Conservation (phyloP, 1,140 invertebrate genomes). For the Platyscapa corneri region DNA sequence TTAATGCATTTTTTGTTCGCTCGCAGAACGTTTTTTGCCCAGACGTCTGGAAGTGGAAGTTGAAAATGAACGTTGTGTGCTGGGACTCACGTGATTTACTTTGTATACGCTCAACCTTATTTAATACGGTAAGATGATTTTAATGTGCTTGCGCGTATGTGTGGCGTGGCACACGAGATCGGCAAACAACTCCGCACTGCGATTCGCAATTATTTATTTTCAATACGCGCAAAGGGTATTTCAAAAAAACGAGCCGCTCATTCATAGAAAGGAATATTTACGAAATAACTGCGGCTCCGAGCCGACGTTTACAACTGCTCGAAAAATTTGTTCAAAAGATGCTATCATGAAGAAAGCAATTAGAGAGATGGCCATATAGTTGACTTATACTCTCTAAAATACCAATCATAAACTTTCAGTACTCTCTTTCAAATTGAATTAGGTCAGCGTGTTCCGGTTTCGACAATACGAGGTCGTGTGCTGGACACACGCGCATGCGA, state of each 20-base stretch:
- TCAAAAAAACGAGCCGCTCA: too few species aligned
- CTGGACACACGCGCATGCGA: constrained; percentile 25
- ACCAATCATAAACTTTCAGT: constrained; percentile 12
- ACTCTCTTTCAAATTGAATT: constrained; percentile 30
- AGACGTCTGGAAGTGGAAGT: neutral
- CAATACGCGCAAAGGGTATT: neutral
- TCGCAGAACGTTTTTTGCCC: neutral
- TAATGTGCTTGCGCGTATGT: neutral
- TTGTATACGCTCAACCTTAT: neutral
- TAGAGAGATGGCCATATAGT: neutral
- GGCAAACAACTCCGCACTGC: neutral
- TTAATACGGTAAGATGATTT: neutral
- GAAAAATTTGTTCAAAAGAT: neutral
- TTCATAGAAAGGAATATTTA: too few species aligned
- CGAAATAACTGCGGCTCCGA: neutral
- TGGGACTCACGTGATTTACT: neutral
- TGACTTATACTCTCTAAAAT: constrained; percentile 6
- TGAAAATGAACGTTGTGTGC: constrained; percentile 1
- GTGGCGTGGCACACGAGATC: neutral
- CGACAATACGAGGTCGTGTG: constrained; percentile 30
- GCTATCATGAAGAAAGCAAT: constrained; percentile 8
- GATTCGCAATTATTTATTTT: neutral
- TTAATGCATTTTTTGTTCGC: constrained; percentile 9
- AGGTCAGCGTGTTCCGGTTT: neutral
- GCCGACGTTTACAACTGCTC: neutral